Evolutionary conservation across 1,140 invertebrate genomes (phyloP), one percentile per base, ranked within the genome.

Genomic region (Anastrepha ludens): DNA sequence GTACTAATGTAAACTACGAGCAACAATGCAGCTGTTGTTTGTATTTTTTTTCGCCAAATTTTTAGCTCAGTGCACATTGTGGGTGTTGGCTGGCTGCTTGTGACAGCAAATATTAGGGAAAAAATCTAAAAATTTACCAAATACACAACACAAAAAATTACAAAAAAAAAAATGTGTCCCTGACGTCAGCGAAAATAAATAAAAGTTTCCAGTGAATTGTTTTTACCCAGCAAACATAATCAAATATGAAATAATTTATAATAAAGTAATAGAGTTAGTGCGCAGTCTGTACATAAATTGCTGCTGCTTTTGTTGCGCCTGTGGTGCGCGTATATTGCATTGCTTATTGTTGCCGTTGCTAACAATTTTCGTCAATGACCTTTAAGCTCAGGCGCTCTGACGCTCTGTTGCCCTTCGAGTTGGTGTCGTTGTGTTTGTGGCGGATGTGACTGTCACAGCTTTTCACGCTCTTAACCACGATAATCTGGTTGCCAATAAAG

Each of bases 311-410:
- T 55, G 50, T 29, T 29, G 29, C 29, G 0, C 29, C 29, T 55
- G 50, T 55, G 9, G 50, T 55, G 50, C 9, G 50, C 50, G 6
- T 55, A 11, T 11, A 2, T 29, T 55, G 50, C 50, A n/a, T 55
- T 55, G 74, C 17, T 55, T 81, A 41, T 9, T 74, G 11, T 50
- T 47, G 70, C 44, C 17, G 17, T 2, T 47, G 6, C 2, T 47
- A 81, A 20, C 74, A 81, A 17, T 81, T 81, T 81, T 81, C 44
- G 47, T 81, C 29, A 81, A 81, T 81, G 50, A 55, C 74, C 74
- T 81, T 55, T 47, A 81, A 55, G 47, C n/a, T 2, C 41, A 39
- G 65, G 8, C 8, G 11, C 39, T 4, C 70, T 47, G 44, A 5
- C 17, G 64, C 64, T 67, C 13, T 67, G 64, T 39, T 47, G 70